phyloP scores from a whole-genome alignment of 2,113 vertebrate species.

The Lepisosteus oculatus region DNA sequence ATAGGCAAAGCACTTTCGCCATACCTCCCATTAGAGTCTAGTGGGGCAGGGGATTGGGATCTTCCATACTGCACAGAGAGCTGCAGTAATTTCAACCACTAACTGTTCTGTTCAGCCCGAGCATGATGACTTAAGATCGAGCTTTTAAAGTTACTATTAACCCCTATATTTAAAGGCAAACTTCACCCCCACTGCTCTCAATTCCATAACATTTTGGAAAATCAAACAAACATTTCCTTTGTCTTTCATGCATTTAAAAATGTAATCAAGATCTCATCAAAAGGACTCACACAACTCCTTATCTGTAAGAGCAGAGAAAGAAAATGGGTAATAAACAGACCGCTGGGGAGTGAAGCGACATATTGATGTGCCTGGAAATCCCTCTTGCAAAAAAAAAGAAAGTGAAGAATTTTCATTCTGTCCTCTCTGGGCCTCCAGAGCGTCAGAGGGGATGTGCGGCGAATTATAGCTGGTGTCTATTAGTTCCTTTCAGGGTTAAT shows the following conservation, averaged over 20 bases:
- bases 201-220: no score
- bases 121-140: no score
- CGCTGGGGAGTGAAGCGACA: constrained; percentile 35
- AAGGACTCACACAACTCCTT: not conserved
- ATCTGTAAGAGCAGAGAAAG: not conserved
- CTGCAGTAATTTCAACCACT: not conserved
- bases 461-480: constrained; percentile 91
- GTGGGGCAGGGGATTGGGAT: not conserved
- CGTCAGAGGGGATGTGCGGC: constrained; percentile 82
- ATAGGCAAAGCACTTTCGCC: constrained; percentile 39
- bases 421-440: constrained; percentile 58
- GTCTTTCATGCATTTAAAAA: no score
- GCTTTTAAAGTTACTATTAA: no score
- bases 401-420: constrained; percentile 58
- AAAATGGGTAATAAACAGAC: not conserved
- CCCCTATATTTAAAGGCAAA: no score
- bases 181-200: no score
- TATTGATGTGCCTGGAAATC: constrained; percentile 43
- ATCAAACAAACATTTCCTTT: no score
- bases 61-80: not conserved
- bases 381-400: constrained; percentile 37
- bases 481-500: constrained; percentile 98
- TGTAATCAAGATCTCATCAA: no score
- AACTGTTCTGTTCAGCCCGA: no score
- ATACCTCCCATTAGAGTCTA: constrained; percentile 19